A percentile compares a stretch with the other conserved stretches of the same genome.
These are phyloP conservation scores for Paratrypauchen microcephalus DNA, from an alignment of 2,797 vertebrate genomes.

Conservation along the genomic window DNA sequence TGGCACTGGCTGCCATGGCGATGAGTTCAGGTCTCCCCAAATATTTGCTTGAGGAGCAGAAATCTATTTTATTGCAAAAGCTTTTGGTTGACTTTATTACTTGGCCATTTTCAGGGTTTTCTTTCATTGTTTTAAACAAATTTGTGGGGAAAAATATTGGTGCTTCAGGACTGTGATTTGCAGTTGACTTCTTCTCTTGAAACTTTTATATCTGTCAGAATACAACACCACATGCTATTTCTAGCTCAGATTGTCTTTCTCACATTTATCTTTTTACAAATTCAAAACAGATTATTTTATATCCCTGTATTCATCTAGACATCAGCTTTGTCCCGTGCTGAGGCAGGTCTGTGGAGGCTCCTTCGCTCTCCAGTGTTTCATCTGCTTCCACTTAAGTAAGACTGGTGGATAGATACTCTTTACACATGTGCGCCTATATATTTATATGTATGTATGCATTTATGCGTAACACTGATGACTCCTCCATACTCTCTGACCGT, in stretches of 20 bases:
- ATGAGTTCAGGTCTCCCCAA: conserved; percentile 48
- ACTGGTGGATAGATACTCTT: conserved; percentile 11
- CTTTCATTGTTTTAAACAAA: conserved; percentile 42
- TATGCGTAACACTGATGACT: conserved; percentile 12
- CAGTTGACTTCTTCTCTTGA: conserved; percentile 20
- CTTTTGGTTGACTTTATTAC: conserved; percentile 48
- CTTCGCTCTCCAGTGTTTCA: conserved; percentile 29
- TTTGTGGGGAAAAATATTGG: conserved; percentile 35
- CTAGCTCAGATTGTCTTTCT: conserved; percentile 23
- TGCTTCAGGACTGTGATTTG: conserved; percentile 47
- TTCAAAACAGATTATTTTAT: conserved; percentile 21
- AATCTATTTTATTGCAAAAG: conserved; percentile 23
- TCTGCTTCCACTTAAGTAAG: conserved; percentile 54
- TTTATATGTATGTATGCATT: conserved; percentile 10
- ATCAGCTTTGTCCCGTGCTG: conserved; percentile 22
- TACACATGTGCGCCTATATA: conserved; percentile 22
- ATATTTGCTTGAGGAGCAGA: conserved; percentile 61
- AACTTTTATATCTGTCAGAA: conserved; percentile 15
- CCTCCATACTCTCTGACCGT: neutral
- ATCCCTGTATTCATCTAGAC: conserved; percentile 20
- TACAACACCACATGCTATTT: conserved; percentile 35
- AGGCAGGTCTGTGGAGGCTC: conserved; percentile 40
- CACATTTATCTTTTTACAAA: conserved; percentile 28
- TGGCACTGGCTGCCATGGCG: conserved; percentile 43
- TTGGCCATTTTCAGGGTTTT: conserved; percentile 26